Evolutionary conservation across 92 coral and sea anemone genomes (phyloP), one percentile per base, ranked within the genome.

Genomic region (Hydrozoanthus gracilis): DNA sequence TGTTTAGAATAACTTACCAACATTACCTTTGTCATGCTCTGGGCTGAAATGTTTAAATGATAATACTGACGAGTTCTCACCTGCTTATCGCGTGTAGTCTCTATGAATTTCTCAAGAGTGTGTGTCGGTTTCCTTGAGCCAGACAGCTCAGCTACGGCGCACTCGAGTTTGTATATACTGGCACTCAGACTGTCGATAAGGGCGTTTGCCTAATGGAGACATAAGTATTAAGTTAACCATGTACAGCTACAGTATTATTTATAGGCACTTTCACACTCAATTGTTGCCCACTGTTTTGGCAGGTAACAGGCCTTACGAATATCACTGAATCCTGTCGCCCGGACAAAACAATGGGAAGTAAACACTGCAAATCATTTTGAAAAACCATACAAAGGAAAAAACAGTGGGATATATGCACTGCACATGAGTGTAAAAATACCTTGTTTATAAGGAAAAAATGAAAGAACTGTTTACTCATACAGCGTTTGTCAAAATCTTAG

Each of bases 171-270:
- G 90, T 86, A 90, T 44, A 92, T 82, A 49, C 98, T 95, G 55
- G 97, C 98, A 84, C 91, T 91, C 66, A 97, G 84, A 88, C 99
- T 97, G 76, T 97, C 94, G 61, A 97, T 94, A 73, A 97, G 92
- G 35, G 98, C 95, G 87, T 95, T 92, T 20, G 95, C 99, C 99
- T 97, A 90, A 8, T 44, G 86, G 46, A 71, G 51, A 55, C 2
- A 83, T 20, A 78, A 68, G 50, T 18, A 52, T 20, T 50, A 71
- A 3, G 47, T 55, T 44, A 76, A 7, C 2, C 12, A 71, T 67
- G 5, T 12, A 7, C 69, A 47, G 68, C 82, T 60, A 6, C 18
- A 8, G 44, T 54, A 3, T 76, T 44, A 3, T 15, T 9, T 3
- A 5, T 27, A 12, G 14, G 14, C 3, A 15, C 18, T 3, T 2